Evolutionary conservation across 1,140 invertebrate species (phyloP).

Genomic region (Tetragonula clypearis): DNA sequence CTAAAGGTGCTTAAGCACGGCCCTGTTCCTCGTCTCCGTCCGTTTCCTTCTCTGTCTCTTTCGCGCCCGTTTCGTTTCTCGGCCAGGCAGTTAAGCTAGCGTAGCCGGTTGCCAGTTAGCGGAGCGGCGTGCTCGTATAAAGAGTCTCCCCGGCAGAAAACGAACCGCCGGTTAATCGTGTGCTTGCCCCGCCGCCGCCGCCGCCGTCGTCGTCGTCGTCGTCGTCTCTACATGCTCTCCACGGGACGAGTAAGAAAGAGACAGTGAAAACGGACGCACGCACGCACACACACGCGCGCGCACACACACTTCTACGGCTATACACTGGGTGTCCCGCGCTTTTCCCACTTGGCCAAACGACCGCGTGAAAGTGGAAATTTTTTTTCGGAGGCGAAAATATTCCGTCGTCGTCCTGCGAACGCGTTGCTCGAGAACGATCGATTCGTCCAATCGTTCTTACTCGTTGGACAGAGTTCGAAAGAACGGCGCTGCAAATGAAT

Average conservation of each 20-base stretch:
- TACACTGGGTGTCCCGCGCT: not conserved
- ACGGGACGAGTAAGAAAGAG: slow-evolving; percentile 12
- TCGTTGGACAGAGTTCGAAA: too few relatives aligned
- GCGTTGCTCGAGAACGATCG: too few relatives aligned
- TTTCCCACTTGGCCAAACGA: not conserved
- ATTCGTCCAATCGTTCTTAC: too few relatives aligned
- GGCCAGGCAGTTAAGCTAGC: slow-evolving; percentile 40
- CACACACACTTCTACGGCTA: too few relatives aligned
- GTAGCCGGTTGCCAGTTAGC: slow-evolving; percentile 61
- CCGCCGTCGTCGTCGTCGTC: too few relatives aligned
- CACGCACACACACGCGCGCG: not conserved
- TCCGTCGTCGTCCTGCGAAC: too few relatives aligned
- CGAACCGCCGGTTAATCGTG: slow-evolving; percentile 54
- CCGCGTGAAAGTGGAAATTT: too few relatives aligned
- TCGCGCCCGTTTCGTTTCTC: slow-evolving; percentile 19
- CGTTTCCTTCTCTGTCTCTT: slow-evolving; percentile 32
- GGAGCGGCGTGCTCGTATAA: slow-evolving; percentile 51
- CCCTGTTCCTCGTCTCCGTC: slow-evolving; percentile 36
- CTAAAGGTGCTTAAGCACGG: slow-evolving; percentile 44
- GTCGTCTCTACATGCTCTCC: slow-evolving; percentile 10
- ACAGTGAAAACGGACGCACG: not conserved
- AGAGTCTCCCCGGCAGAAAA: slow-evolving; percentile 55
- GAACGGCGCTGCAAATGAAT: too few relatives aligned
- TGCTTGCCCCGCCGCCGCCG: slow-evolving; percentile 12
- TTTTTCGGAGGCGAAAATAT: too few relatives aligned